Percentiles rank a stretch among this genome's conserved stretches.
phyloP scores from a whole-genome alignment of 2,797 vertebrate genomes.

The Crocodylus rhombifer region DNA sequence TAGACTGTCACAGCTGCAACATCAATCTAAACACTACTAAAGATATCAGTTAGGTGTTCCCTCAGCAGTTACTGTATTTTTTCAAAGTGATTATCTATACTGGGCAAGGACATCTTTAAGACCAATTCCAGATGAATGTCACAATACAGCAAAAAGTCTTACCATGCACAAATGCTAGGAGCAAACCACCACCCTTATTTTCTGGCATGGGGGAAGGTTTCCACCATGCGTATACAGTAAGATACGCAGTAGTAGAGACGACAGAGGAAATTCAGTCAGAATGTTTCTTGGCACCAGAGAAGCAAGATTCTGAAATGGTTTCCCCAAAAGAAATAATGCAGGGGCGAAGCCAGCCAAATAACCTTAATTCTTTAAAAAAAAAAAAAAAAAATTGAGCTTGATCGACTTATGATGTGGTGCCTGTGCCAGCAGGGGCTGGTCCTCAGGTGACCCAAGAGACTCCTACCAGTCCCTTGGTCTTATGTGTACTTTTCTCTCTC shows the following conservation, averaged over 20 bases:
- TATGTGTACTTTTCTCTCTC: neutral
- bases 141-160: neutral
- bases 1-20: neutral
- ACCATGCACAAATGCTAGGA: neutral
- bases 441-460: neutral
- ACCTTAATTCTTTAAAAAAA: no score
- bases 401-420: neutral
- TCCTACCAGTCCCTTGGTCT: neutral
- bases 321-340: neutral
- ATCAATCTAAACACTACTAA: neutral
- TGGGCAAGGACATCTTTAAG: neutral
- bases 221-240: neutral
- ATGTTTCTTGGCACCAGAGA: neutral
- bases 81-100: neutral
- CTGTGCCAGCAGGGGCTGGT: fast-evolving
- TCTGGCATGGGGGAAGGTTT: neutral
- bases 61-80: neutral
- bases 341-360: neutral
- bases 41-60: neutral
- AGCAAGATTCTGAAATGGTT: neutral
- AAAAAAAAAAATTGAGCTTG: neutral
- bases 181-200: neutral
- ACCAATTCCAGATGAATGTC: neutral
- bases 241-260: neutral
- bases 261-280: neutral